These are phyloP conservation scores for Calosoma granatense DNA, from an alignment of 1,140 invertebrate species.

Conservation along the genomic window DNA sequence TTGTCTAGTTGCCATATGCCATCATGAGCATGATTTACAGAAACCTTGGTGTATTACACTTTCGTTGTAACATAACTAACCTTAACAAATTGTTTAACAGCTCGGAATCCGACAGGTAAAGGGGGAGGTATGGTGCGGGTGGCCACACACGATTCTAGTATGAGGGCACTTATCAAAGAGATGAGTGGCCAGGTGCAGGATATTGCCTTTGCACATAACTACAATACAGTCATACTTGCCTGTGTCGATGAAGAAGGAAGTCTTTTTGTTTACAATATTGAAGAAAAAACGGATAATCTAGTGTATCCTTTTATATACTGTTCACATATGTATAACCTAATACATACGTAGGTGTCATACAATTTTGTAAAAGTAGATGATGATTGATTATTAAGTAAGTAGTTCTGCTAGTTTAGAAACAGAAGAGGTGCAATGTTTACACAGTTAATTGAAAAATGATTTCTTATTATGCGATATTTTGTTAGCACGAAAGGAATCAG, in stretches of 20 bases:
- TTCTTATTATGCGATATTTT: no score
- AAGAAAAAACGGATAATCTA: constrained; percentile 46
- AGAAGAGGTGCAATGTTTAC: no score
- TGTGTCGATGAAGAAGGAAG: constrained; percentile 76
- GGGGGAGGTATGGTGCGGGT: constrained; percentile 73
- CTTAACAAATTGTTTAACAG: constrained; percentile 19
- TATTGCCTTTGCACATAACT: constrained; percentile 76
- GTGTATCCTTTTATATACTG: constrained; percentile 37
- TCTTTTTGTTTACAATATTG: constrained; percentile 72
- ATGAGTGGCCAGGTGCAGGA: constrained; percentile 78
- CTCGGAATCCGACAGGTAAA: constrained; percentile 36
- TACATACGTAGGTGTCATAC: background rate
- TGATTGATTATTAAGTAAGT: no score
- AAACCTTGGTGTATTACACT: background rate
- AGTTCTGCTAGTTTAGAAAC: no score
- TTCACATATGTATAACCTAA: constrained; percentile 19
- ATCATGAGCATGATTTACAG: no score
- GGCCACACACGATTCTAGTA: constrained; percentile 59
- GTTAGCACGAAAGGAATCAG: no score
- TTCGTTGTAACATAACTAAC: constrained; percentile 1
- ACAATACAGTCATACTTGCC: constrained; percentile 65
- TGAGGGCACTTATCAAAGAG: constrained; percentile 74
- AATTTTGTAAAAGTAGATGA: no score
- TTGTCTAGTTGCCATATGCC: no score
- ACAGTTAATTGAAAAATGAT: no score